Base-by-base conservation (phyloP, 2,888 invertebrate genomes). In the Amaurobius ferox region DNA sequence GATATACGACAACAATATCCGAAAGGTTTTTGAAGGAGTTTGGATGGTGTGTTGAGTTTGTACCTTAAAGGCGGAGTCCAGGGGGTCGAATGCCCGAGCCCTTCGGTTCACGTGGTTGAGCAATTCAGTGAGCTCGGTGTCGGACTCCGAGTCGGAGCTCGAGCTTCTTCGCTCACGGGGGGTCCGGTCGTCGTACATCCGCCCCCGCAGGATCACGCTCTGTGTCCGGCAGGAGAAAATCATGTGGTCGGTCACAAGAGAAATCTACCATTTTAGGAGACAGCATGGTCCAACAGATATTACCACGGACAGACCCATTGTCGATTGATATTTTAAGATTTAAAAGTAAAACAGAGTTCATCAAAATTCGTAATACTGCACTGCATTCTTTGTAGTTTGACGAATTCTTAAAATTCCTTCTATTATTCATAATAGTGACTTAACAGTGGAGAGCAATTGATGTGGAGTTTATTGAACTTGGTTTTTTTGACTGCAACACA, bases 71-170 rank as follows among this genome's bases (percentile, higher is more conserved):
- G 79, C 29, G 6, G 70, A 74, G 39, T 88, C 87, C 61, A 80
- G 35, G 19, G 88, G 88, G 55, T 89, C 89, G 76, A 88, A 88
- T 48, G 88, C 88, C 86, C 88, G 86, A 86, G 87, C 81, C 70
- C 89, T 87, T 74, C 89, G 85, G 74, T 88, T 86, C 26, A 89
- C 89, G 28, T 88, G 88, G 76, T 88, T 86, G 73, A 89, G 87
- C 76, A 89, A 79, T 74, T 89, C 89, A 64, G 88, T 88, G 39
- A 89, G 86, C 78, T 89, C 89, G 6, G 89, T 89, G 71, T 89
- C 89, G 3, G 89, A 89, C 62, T 89, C 89, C 44, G 89, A 89
- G 74, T 89, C 89, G 30, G 89, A 89, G 76, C 79, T 74, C 74
- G 87, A 81, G 44, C 81, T 78, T 40, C 79, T 80, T 35, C 83